Base-by-base conservation (phyloP, 23 tunicate species). In the Phallusia fumigata region DNA sequence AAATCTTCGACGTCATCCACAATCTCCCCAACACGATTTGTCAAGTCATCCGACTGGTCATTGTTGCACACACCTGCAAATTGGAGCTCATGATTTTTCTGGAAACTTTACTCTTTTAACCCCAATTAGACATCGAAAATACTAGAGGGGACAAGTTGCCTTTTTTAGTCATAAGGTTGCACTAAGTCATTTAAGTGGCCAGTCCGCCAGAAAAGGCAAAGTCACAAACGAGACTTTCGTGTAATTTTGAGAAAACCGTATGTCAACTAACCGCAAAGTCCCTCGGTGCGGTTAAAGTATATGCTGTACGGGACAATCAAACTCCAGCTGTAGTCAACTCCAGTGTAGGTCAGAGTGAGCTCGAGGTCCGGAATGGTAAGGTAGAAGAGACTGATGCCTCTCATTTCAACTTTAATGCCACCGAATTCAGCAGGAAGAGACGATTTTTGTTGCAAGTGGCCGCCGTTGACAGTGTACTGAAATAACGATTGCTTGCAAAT, bases 1-100 rank as follows among this genome's bases (percentile, higher is more conserved):
- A 94, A 94, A 31, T 89, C 90, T 65, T 86, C 90, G 50, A 89
- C 80, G 35, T 94, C 88, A 28, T 82, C 45, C 18, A 79, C 90
- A 65, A 94, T 77, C 33, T 24, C 87, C 5, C 98, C 98, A 0
- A 30, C 65, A 8, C 93, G 58, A 31, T 82, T 74, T 19, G 94
- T 94, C 76, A 94, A 75, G 22, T 94, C 98, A 76, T 94, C 98
- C 21, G 88, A 81, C 76, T 89, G 94, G 77, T 89, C 90, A 75
- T 94, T 94, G 88, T 94, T 94, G 76, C 98, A 94, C 0, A 94
- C 84, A 75, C 98, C 98, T 94, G n/a, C n/a, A n/a, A n/a, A n/a
- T n/a, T n/a, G n/a, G n/a, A n/a, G n/a, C n/a, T n/a, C n/a, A n/a
- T n/a, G n/a, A n/a, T n/a, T n/a, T n/a, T n/a, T n/a, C n/a, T n/a